Base-by-base conservation (phyloP, 2,113 vertebrate genomes). In the Globicephala melas region DNA sequence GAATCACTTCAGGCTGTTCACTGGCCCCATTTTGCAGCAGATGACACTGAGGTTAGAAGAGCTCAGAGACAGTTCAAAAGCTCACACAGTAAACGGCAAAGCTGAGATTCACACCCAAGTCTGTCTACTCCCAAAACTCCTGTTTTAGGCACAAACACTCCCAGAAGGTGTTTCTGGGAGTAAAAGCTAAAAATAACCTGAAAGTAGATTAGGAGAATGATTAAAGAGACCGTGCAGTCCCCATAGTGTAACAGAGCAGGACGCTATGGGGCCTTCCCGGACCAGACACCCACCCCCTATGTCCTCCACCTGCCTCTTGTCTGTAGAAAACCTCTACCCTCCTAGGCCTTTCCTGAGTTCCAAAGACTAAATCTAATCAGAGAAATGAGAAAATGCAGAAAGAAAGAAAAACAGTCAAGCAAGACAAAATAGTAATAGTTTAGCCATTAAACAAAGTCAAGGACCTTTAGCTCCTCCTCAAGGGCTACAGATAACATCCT, bases 1-100 rank as follows among this genome's bases (percentile, higher is more conserved):
- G 0, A 1, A 0, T 79, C 67, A 9, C 63, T n/a, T 50, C 1
- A 15, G 68, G 17, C 13, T 36, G n/a, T 50, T 20, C 1, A 7
- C 38, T 47, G 15, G 8, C 20, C 55, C 60, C 58, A 55, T 41
- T 74, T 41, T 63, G 41, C 21, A 50, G 63, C 36, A 23, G 55
- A 23, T 47, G 31, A 21, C 3, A 3, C 18, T 31, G 28, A 77
- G 15, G 53, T 14, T 36, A 68, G 41, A 84, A 26, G 14, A 65
- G 28, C 38, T 74, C 60, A 50, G 12, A 93, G 60, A 71, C 36
- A 0, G 7, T 23, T 23, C 14, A 8, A 26, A 60, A 73, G 14
- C 25, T 71, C 79, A 67, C n/a, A 47, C 1, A 36, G 31, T 18
- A 50, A 85, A 67, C 23, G 36, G 25, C 76, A 88, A 92, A 76